Conservation (phyloP, 1,140 invertebrate genomes). For the Oryctes rhinoceros region DNA sequence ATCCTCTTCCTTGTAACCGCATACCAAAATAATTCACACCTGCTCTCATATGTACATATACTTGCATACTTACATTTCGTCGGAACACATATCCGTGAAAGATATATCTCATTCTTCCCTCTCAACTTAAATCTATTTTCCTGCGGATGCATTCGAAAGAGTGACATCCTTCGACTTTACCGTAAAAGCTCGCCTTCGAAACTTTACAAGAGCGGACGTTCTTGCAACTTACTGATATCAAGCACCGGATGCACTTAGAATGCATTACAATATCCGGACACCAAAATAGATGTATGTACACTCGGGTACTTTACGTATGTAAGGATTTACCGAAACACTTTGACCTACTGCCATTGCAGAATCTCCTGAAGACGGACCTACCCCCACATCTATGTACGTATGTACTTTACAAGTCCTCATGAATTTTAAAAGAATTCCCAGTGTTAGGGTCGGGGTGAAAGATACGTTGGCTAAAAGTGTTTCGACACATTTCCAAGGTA, state of each 20-base stretch:
- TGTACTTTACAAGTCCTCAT: constrained; percentile 24
- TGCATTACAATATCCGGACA: not conserved
- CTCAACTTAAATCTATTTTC: too few relatives aligned
- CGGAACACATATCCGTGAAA: too few relatives aligned
- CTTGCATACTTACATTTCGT: too few relatives aligned
- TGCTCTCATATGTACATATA: too few relatives aligned
- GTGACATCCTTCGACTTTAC: too few relatives aligned
- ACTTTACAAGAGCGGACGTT: too few relatives aligned
- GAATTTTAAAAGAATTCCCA: not conserved
- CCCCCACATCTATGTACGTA: not conserved
- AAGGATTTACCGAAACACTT: not conserved
- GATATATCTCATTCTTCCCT: too few relatives aligned
- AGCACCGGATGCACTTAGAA: not conserved
- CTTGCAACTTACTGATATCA: not conserved
- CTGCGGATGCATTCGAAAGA: too few relatives aligned
- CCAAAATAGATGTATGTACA: not conserved
- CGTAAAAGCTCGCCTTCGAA: too few relatives aligned
- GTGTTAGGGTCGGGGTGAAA: not conserved
- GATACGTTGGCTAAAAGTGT: not conserved
- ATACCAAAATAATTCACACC: too few relatives aligned
- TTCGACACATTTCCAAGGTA: too few relatives aligned
- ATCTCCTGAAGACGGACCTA: not conserved
- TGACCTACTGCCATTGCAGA: not conserved
- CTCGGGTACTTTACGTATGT: not conserved
- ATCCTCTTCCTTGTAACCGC: too few relatives aligned